phyloP scores from a whole-genome alignment of 2,888 invertebrate genomes.

The Horisme vitalbata region DNA sequence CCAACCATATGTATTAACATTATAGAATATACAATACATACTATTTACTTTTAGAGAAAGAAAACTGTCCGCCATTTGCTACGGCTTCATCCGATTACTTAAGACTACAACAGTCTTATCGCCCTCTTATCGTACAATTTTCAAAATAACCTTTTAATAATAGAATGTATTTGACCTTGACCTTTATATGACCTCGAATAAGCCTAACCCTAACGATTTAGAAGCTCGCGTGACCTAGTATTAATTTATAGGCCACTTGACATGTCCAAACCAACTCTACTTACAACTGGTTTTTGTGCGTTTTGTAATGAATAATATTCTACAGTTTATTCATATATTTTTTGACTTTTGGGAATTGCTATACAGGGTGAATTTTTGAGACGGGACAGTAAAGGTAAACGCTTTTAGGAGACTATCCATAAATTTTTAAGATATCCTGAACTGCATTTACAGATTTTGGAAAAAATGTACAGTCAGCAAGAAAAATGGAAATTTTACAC shows the following conservation, averaged over 20 bases:
- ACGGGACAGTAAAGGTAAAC: too few relatives aligned
- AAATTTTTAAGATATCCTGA: too few relatives aligned
- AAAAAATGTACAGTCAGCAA: too few relatives aligned
- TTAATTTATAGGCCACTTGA: constrained; percentile 22
- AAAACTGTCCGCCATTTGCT: constrained; percentile 8
- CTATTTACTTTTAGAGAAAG: not conserved
- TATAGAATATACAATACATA: too few relatives aligned
- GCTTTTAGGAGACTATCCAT: too few relatives aligned
- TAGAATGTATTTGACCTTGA: constrained; percentile 26
- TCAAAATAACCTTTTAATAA: constrained; percentile 16
- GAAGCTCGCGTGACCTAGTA: constrained; percentile 28
- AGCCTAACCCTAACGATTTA: constrained; percentile 32
- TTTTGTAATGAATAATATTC: not conserved
- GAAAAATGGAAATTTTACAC: too few relatives aligned
- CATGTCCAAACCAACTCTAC: constrained; percentile 11
- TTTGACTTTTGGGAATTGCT: not conserved
- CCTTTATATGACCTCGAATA: constrained; percentile 26
- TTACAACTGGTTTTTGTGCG: constrained; percentile 5
- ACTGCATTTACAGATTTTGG: too few relatives aligned
- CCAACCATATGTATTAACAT: too few relatives aligned
- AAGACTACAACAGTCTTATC: constrained; percentile 4
- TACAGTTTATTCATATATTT: too few relatives aligned
- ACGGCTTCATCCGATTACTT: constrained; percentile 39
- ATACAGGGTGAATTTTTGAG: too few relatives aligned
- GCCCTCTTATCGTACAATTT: constrained; percentile 10